phyloP scores from a whole-genome alignment of 2,113 vertebrate species.

The Centropus unirufus region DNA sequence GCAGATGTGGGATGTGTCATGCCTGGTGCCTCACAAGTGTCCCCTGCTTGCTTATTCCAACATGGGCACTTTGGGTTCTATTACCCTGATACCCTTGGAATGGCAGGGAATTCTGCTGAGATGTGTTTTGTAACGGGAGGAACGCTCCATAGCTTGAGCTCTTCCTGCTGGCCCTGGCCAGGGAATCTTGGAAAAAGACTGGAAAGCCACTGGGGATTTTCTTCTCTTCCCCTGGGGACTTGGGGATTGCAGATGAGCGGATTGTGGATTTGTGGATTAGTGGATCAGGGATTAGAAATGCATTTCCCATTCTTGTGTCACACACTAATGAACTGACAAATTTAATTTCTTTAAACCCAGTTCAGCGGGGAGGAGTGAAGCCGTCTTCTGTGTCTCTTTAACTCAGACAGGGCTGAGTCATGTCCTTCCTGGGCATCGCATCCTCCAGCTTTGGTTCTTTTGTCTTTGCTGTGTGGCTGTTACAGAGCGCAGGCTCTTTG shows the following conservation, averaged over 20 bases:
- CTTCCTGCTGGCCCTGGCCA: neutral
- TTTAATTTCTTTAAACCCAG: slow-evolving; percentile 53
- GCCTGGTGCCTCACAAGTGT: neutral
- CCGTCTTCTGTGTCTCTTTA: neutral
- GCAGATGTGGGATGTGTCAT: neutral
- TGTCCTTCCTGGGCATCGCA: neutral
- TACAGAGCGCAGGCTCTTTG: neutral
- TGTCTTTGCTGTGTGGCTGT: neutral
- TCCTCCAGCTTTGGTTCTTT: neutral
- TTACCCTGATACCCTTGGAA: neutral
- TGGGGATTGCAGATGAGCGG: neutral
- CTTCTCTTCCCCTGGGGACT: neutral
- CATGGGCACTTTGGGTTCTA: neutral
- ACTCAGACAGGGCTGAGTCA: neutral
- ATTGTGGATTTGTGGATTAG: slow-evolving; percentile 63
- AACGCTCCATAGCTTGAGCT: neutral
- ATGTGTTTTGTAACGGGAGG: neutral
- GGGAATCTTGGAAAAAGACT: neutral
- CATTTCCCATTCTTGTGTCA: slow-evolving; percentile 41
- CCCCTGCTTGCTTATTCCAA: neutral
- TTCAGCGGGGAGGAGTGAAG: neutral
- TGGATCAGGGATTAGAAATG: slow-evolving; percentile 36
- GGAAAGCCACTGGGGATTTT: neutral
- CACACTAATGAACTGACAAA: slow-evolving; percentile 63
- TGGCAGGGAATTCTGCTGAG: neutral